These are phyloP conservation scores for Trichomalopsis sarcophagae DNA, from an alignment of 1,140 invertebrate species.

Conservation along the genomic window DNA sequence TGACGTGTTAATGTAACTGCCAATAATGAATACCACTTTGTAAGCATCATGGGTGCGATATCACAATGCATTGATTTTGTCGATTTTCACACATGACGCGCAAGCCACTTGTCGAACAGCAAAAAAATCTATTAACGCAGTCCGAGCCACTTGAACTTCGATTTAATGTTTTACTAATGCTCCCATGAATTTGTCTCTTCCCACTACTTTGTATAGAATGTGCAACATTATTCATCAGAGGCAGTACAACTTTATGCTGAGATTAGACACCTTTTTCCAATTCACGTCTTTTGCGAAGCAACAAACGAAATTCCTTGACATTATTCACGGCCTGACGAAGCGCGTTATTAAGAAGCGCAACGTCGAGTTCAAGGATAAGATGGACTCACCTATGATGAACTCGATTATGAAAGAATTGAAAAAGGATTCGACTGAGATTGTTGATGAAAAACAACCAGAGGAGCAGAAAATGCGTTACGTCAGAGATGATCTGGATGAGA, in stretches of 20 bases:
- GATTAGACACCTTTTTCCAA: slow-evolving; percentile 79
- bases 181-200: neutral
- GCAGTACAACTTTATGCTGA: slow-evolving; percentile 78
- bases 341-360: slow-evolving; percentile 79
- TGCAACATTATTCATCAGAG: slow-evolving; percentile 83
- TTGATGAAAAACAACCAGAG: neutral
- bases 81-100: too few species aligned
- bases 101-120: too few species aligned
- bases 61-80: too few species aligned
- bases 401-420: slow-evolving; percentile 43
- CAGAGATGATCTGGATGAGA: slow-evolving; percentile 83
- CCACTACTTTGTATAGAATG: slow-evolving; percentile 75
- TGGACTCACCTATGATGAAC: slow-evolving; percentile 63
- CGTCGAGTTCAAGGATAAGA: slow-evolving; percentile 70
- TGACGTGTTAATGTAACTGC: too few species aligned
- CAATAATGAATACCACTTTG: too few species aligned
- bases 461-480: slow-evolving; percentile 70
- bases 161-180: too few species aligned
- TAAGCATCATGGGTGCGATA: too few species aligned
- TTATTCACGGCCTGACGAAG: slow-evolving; percentile 80
- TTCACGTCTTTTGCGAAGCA: slow-evolving; percentile 77
- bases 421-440: neutral
- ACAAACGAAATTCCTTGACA: slow-evolving; percentile 78
- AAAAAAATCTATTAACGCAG: too few species aligned
- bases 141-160: too few species aligned